phyloP scores from a whole-genome alignment of 2,113 vertebrate genomes.

The Eudorcas thomsonii region DNA sequence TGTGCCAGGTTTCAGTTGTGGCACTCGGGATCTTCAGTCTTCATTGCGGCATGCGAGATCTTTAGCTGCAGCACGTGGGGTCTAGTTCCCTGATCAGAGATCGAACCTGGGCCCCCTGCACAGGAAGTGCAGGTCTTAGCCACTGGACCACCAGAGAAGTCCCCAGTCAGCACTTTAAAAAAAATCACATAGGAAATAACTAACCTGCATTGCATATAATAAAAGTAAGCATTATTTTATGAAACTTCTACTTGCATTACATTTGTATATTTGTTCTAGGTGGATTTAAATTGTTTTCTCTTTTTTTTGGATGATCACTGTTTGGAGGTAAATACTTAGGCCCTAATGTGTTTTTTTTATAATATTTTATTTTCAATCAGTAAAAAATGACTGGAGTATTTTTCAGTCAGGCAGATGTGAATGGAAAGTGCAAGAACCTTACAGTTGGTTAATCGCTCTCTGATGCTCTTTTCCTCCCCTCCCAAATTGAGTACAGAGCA shows the following conservation, averaged over 20 bases:
- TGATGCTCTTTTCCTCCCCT: background rate
- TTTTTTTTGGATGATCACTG: background rate
- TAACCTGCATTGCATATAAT: background rate
- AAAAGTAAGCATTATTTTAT: background rate
- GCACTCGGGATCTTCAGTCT: background rate
- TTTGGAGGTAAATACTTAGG: background rate
- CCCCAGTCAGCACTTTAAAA: background rate
- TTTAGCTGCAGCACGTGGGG: background rate
- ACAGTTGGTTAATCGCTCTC: background rate
- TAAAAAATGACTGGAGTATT: background rate
- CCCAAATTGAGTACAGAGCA: background rate
- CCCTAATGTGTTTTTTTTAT: background rate
- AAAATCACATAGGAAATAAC: background rate
- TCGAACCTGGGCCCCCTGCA: background rate
- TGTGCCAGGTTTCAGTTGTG: background rate
- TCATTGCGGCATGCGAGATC: fast-evolving
- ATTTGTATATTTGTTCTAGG: background rate
- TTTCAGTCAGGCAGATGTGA: background rate
- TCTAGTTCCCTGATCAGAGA: background rate
- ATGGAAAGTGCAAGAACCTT: background rate
- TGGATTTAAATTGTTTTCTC: background rate
- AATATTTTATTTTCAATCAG: background rate
- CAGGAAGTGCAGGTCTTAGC: background rate
- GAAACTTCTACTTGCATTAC: background rate
- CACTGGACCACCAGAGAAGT: background rate